Conservation (phyloP, 2,888 invertebrate genomes). For the Ypsolopha scabrella region DNA sequence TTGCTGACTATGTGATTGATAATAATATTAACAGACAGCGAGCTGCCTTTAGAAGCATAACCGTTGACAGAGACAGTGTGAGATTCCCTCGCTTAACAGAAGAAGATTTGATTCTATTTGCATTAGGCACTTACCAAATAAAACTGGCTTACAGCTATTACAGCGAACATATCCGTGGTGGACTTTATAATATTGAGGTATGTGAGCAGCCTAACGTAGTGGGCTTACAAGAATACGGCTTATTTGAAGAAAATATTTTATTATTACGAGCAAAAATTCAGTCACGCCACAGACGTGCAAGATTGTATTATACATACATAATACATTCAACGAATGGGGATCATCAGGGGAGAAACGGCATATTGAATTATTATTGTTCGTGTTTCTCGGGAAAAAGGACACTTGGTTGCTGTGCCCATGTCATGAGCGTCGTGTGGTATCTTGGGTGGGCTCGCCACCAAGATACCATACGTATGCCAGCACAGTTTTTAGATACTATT, state of each 20-base stretch:
- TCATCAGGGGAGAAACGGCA: slow-evolving; percentile 2
- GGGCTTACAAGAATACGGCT: not conserved
- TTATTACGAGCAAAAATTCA: slow-evolving; percentile 6
- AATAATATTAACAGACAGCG: slow-evolving; percentile 5
- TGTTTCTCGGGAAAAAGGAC: slow-evolving; percentile 7
- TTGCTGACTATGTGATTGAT: slow-evolving; percentile 7
- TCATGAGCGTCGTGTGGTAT: slow-evolving; percentile 4
- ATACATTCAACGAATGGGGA: not conserved
- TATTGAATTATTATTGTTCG: slow-evolving; percentile 1
- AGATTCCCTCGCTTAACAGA: slow-evolving; percentile 6
- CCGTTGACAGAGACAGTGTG: not conserved
- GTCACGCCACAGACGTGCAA: slow-evolving; percentile 7
- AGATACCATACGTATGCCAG: slow-evolving; percentile 4
- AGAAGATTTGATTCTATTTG: slow-evolving; percentile 6
- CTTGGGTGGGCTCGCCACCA: slow-evolving; percentile 10
- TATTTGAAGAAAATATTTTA: slow-evolving; percentile 5
- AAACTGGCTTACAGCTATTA: slow-evolving; percentile 7
- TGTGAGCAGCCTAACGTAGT: slow-evolving; percentile 2
- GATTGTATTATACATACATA: slow-evolving; percentile 1
- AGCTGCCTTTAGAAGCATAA: slow-evolving; percentile 4
- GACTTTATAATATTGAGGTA: slow-evolving; percentile 5
- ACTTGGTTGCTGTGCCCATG: slow-evolving; percentile 8
- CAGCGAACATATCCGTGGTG: slow-evolving; percentile 8
- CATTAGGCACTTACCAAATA: slow-evolving; percentile 6
- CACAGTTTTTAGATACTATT: slow-evolving; percentile 5